Conservation (phyloP, 2,888 invertebrate species). For the Bellardia bayeri region DNA sequence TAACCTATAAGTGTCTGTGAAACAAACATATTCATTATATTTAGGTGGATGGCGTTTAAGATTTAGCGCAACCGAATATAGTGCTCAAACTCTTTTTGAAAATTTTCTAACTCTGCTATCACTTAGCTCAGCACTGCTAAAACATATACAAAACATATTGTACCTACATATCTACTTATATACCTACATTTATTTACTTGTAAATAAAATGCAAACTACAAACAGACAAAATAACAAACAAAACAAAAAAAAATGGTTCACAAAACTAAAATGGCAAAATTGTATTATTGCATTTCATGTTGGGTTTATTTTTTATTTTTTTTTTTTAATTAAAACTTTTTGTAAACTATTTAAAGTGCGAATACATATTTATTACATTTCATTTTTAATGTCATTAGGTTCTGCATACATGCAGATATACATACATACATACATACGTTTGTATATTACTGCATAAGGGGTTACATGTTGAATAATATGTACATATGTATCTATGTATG, state of each 20-base stretch:
- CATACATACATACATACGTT: background rate
- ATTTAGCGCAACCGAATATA: too few relatives aligned
- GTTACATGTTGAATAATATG: conserved; percentile 5
- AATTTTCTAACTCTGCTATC: too few relatives aligned
- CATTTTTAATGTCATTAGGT: conserved; percentile 15
- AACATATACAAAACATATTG: too few relatives aligned
- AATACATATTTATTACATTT: conserved; percentile 4
- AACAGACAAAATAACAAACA: background rate
- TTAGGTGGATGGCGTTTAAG: too few relatives aligned
- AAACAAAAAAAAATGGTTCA: conserved; percentile 32
- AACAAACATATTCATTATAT: too few relatives aligned
- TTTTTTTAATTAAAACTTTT: conserved; percentile 37
- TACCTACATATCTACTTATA: too few relatives aligned
- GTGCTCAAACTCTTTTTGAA: too few relatives aligned
- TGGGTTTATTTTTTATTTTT: too few relatives aligned
- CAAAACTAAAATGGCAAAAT: conserved; percentile 44
- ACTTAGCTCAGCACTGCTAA: too few relatives aligned
- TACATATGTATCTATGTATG: background rate
- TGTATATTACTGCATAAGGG: background rate
- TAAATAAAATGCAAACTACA: conserved; percentile 19
- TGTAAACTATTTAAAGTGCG: conserved; percentile 12
- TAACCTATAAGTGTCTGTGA: too few relatives aligned
- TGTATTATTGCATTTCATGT: conserved; percentile 9
- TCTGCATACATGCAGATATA: too few relatives aligned
- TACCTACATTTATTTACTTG: background rate